Evolutionary conservation across 2,888 invertebrate genomes (phyloP).

Genomic region (Megaustenia siamemsis): DNA sequence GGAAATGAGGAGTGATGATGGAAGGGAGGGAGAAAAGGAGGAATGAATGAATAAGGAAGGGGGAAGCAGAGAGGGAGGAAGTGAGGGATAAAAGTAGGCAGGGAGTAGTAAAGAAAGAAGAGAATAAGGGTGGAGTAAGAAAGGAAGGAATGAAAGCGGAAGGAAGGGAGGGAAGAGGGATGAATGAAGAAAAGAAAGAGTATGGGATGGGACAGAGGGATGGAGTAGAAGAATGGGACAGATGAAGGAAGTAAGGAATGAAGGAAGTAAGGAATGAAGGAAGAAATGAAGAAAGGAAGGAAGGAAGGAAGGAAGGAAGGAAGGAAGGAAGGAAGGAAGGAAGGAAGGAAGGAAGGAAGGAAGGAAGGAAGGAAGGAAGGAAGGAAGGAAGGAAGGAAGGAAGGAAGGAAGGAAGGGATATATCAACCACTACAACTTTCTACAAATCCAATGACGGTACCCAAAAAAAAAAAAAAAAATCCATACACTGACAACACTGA

Average conservation of each 20-base stretch:
- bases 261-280: not conserved
- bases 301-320: not conserved
- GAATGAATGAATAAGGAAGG: too few species aligned
- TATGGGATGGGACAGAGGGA: not conserved
- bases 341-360: not conserved
- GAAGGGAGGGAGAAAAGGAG: too few species aligned
- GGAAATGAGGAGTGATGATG: too few species aligned
- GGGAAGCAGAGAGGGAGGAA: too few species aligned
- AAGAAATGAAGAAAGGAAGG: not conserved
- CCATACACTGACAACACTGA: too few species aligned
- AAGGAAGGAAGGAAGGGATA: not conserved
- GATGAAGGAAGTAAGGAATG: not conserved
- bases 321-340: not conserved
- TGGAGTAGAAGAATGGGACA: not conserved
- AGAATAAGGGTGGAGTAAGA: not conserved
- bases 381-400: not conserved
- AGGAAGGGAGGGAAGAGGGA: not conserved
- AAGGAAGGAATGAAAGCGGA: not conserved
- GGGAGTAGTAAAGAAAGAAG: not conserved
- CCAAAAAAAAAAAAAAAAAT: too few species aligned
- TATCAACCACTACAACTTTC: too few species aligned
- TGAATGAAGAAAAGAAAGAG: not conserved
- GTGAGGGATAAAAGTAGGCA: not conserved
- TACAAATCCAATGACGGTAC: too few species aligned
- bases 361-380: not conserved